These are phyloP conservation scores for Grammomys dolichurus DNA, from an alignment of 2,113 vertebrate species.

Conservation along the genomic window DNA sequence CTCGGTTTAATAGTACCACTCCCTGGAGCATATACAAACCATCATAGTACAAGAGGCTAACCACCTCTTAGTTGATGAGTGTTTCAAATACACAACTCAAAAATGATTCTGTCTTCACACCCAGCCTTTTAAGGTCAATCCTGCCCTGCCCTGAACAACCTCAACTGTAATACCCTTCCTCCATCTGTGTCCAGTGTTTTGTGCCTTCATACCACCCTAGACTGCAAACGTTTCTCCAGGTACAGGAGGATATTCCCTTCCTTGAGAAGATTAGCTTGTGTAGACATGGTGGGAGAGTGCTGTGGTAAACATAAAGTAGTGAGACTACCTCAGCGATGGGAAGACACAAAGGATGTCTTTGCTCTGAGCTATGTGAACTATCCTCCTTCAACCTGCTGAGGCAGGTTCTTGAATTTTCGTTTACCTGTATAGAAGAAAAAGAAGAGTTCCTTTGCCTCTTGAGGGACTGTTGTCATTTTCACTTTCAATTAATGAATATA, in stretches of 20 bases:
- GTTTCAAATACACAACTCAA: background rate
- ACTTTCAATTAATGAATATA: background rate
- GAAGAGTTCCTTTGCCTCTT: background rate
- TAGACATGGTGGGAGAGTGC: background rate
- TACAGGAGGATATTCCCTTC: background rate
- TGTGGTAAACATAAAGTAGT: constrained; percentile 50
- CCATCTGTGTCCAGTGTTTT: fast-evolving
- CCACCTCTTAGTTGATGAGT: background rate
- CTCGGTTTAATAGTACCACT: no score
- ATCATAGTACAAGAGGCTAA: background rate
- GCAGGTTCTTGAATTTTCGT: background rate
- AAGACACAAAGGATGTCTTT: background rate
- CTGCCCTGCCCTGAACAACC: background rate
- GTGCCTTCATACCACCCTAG: background rate
- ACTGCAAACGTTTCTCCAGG: background rate
- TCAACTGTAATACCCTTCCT: background rate
- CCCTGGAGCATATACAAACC: no score
- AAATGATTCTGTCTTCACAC: background rate
- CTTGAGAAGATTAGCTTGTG: background rate
- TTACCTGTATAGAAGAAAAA: background rate
- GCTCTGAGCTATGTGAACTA: background rate
- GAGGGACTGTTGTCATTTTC: background rate
- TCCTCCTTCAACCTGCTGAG: background rate
- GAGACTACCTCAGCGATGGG: background rate
- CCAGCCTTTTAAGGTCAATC: background rate